Conservation (phyloP, 2,797 vertebrate genomes). For the Monodelphis domestica region DNA sequence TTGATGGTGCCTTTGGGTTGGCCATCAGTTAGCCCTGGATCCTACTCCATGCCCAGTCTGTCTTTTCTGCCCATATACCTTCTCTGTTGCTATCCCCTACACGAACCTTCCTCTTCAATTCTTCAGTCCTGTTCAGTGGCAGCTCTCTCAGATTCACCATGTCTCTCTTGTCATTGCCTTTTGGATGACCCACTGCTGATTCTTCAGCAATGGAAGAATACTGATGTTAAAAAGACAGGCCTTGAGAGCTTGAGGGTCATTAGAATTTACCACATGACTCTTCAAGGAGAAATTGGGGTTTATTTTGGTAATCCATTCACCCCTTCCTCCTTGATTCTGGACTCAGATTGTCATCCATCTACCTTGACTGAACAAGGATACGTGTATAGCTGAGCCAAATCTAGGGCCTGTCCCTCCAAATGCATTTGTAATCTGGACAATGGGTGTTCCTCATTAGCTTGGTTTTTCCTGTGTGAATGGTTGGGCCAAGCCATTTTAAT, state of each 20-base stretch:
- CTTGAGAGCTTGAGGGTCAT: not conserved
- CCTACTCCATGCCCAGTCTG: not conserved
- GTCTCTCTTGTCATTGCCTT: not conserved
- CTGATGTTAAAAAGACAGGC: not conserved
- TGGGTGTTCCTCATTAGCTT: not conserved
- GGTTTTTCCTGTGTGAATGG: not conserved
- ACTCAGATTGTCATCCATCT: not conserved
- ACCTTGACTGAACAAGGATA: not conserved
- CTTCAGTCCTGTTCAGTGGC: not conserved
- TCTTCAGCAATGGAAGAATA: not conserved
- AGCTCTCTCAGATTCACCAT: not conserved
- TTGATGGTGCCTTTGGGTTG: not conserved
- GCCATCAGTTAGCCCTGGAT: not conserved
- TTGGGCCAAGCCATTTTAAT: not conserved
- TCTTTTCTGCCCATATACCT: not conserved
- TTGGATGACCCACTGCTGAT: not conserved
- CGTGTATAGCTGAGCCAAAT: not conserved
- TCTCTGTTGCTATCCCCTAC: not conserved
- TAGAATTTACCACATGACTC: not conserved
- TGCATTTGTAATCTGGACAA: not conserved
- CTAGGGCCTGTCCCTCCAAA: not conserved
- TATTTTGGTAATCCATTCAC: not conserved
- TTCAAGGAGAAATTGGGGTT: not conserved
- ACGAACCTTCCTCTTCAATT: not conserved
- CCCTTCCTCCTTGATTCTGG: not conserved